Evolutionary conservation across 2,797 vertebrate genomes (phyloP), one percentile per base, ranked within the genome.

Genomic region (Halcyon smyrnensis): DNA sequence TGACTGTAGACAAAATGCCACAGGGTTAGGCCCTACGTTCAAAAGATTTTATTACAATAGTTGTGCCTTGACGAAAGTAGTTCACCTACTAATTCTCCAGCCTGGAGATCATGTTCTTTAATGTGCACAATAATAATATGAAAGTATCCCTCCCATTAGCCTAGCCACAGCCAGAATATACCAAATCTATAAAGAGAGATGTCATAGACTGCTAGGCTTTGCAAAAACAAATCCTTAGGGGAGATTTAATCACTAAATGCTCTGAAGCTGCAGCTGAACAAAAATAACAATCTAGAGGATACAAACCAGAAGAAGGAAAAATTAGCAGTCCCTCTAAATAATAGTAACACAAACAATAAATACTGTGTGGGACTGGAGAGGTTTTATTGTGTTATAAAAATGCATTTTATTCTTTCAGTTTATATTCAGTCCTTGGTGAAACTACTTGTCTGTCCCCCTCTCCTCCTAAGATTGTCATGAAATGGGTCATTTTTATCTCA

Each of bases 261-360:
- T 86, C 84, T 84, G 76, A 91, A 95, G 39, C 46, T 84, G 69
- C 79, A 94, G 69, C 50, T 90, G 87, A 94, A 76, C 43, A 91
- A 88, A 94, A 93, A 86, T 50, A 94, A 83, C 50, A 91, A 88
- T 91, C 76, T 82, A 74, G 57, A 65, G 63, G 63, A 74, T 95
- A 92, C 59, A 73, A 45, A 91, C 12, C 45, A 69, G 57, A 83
- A 96, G 53, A 83, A 93, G 30, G 25, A 89, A 71, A 95, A 96
- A 84, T 57, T 63, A 84, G 54, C 67, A 92, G 88, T 69, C 57
- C 50, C 15, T 92, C 97, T 94, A 91, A 65, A 76, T 74, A 90
- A 82, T 50, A 91, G 68, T 87, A 95, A 89, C 46, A 69, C 28
- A 78, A 76, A 94, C 81, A 94, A 83, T 90, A 87, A 93, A 89